Evolutionary conservation across 2,113 vertebrate species (phyloP).

Genomic region (Symphodus melops): DNA sequence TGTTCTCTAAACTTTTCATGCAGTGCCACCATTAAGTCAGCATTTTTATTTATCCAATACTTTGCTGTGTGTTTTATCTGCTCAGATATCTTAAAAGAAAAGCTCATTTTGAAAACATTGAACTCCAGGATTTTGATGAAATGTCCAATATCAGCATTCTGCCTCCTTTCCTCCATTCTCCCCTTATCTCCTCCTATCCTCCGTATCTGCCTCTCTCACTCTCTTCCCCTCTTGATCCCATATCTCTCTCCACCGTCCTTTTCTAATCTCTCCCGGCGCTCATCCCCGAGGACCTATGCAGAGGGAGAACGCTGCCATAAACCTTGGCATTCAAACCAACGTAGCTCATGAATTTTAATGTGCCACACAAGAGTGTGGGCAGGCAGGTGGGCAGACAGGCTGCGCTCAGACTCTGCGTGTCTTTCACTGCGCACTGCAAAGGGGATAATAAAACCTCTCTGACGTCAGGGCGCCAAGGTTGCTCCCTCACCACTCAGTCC

Average conservation of each 20-base stretch:
- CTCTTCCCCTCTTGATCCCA: constrained; percentile 56
- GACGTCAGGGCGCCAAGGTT: constrained; percentile 61
- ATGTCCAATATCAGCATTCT: constrained; percentile 12
- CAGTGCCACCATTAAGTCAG: neutral
- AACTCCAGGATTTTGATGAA: constrained; percentile 12
- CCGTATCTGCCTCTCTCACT: constrained; percentile 40
- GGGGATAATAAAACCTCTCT: constrained; percentile 54
- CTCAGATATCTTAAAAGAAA: neutral
- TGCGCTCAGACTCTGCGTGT: constrained; percentile 28
- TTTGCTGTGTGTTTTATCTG: neutral
- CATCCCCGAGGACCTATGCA: constrained; percentile 61
- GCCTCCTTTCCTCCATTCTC: constrained; percentile 30
- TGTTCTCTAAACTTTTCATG: neutral
- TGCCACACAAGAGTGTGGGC: constrained; percentile 33
- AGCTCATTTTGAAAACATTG: neutral
- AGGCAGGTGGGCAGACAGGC: constrained; percentile 42
- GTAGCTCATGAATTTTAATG: constrained; percentile 80
- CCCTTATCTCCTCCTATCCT: constrained; percentile 45
- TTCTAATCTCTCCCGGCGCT: constrained; percentile 65
- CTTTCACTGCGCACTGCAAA: constrained; percentile 7
- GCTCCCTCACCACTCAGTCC: constrained; percentile 37
- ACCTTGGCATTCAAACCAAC: constrained; percentile 77
- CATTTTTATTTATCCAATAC: neutral
- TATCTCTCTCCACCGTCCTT: constrained; percentile 52
- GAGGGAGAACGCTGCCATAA: constrained; percentile 65